Evolutionary conservation across 2,888 invertebrate genomes (phyloP).

Genomic region (Elmis aenea): DNA sequence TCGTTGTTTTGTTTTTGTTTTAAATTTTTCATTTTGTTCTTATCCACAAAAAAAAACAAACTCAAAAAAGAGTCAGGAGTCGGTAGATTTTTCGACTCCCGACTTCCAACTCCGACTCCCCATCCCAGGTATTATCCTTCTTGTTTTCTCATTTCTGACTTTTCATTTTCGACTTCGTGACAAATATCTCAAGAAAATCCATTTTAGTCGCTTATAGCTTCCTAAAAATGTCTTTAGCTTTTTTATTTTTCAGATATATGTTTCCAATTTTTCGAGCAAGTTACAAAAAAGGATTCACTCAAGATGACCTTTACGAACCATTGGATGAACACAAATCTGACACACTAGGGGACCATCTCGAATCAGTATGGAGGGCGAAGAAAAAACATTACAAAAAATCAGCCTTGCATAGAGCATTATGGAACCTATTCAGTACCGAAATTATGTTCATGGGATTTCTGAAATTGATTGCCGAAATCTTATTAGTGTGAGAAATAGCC

Average conservation of each 20-base stretch:
- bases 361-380: conserved; percentile 44
- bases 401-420: background rate
- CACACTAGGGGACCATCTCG: conserved; percentile 55
- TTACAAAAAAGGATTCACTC: conserved; percentile 17
- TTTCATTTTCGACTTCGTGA: too few species aligned
- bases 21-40: too few species aligned
- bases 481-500: background rate
- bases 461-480: background rate
- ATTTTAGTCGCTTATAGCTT: too few species aligned
- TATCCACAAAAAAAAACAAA: too few species aligned
- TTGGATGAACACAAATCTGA: conserved; percentile 58
- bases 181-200: too few species aligned
- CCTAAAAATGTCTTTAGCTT: too few species aligned
- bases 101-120: too few species aligned
- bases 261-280: conserved; percentile 11
- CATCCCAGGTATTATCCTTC: too few species aligned
- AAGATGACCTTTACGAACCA: conserved; percentile 48
- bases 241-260: conserved; percentile 14
- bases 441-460: background rate
- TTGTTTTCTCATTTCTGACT: too few species aligned
- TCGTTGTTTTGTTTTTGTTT: too few species aligned
- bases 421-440: background rate
- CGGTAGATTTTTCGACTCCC: too few species aligned
- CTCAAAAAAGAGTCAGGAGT: too few species aligned
- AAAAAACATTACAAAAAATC: background rate